Base-by-base conservation (phyloP, 2,113 vertebrate genomes). In the Thymallus thymallus region DNA sequence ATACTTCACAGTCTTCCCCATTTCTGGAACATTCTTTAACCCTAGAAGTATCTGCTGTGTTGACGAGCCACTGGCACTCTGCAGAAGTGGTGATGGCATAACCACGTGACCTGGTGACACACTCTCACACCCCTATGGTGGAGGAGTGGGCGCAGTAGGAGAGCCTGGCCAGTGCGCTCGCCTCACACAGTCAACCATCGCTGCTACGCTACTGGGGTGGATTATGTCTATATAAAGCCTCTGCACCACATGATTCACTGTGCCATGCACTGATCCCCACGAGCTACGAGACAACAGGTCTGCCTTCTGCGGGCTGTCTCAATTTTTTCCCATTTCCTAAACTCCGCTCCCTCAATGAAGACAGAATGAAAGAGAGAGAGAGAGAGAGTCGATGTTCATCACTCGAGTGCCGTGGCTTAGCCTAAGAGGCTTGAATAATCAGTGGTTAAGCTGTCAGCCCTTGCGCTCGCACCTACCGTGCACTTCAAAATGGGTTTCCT, bases 341-440 rank as follows among this genome's bases (percentile, higher is more conserved):
- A 51, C 58, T 71, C 80, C 87, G 76, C 75, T 85, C 82, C 79
- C 82, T 78, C 71, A 86, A 83, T 65, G 29, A 82, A 80, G 61
- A 69, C 41, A 73, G 78, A 88, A 86, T 41, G 35, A 12, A 51
- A 60, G 73, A 83, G 78, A 79, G 83, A 88, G 66, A 7, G 72
- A 82, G 82, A 63, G 75, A 75, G 80, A 84, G 88, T 79, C 85
- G 86, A 89, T 86, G 86, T 87, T 92, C 85, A 82, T 92, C 90
- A 91, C 80, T 85, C 84, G 78, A 88, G 82, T 86, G 87, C 87
- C 80, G 81, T 81, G 85, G 91, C 92, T 92, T 92, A 92, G 86
- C 74, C 79, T 92, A 92, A 92, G 91, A 93, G 86, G 91, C 91
- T 92, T 93, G 89, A 92, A 92, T 91, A 92, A 92, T 93, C 93